Evolutionary conservation across 2,797 vertebrate genomes (phyloP), one percentile per base, ranked within the genome.

Genomic region (Bradypodion ventrale): DNA sequence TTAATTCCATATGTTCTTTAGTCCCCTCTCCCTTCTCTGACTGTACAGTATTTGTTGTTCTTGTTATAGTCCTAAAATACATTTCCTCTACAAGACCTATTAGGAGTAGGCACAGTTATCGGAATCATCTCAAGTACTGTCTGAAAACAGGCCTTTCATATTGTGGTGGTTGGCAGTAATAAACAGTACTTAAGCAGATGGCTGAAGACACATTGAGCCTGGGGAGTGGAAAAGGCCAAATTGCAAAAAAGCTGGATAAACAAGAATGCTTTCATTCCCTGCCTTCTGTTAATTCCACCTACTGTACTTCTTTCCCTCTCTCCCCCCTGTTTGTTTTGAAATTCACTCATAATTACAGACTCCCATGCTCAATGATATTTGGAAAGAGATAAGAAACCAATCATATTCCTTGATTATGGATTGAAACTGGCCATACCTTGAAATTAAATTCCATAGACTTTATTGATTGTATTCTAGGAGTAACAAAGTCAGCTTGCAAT

Each of bases 211-310:
- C 78, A 76, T 68, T 73, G 75, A 25, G 52, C 15, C 62, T 46
- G 46, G 49, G n/a, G 42, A 80, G 73, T 60, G 56, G 63, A 40
- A 80, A 85, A 81, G 27, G 27, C 84, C 73, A 70, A 82, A 81
- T 85, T 77, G 68, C 63, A 76, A 40, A 46, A 73, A 82, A 81
- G 65, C 79, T 85, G 74, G 74, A 12, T 76, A 85, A 77, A 82
- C 56, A 80, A 81, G 29, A 68, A 76, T 70, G 44, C 62, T 78
- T 46, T 63, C 16, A 25, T 62, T 85, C 70, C 19, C 79, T 70
- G 56, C 42, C 73, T 81, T 81, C 32, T 63, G 40, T 77, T 76
- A 82, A 62, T 60, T 29, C 56, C 40, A 77, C 40, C 63, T 76
- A 29, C n/a, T n/a, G n/a, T n/a, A n/a, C 46, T n/a, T 59, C 4